These are phyloP conservation scores for Argentina silus DNA, from an alignment of 2,797 vertebrate genomes.

Conservation along the genomic window DNA sequence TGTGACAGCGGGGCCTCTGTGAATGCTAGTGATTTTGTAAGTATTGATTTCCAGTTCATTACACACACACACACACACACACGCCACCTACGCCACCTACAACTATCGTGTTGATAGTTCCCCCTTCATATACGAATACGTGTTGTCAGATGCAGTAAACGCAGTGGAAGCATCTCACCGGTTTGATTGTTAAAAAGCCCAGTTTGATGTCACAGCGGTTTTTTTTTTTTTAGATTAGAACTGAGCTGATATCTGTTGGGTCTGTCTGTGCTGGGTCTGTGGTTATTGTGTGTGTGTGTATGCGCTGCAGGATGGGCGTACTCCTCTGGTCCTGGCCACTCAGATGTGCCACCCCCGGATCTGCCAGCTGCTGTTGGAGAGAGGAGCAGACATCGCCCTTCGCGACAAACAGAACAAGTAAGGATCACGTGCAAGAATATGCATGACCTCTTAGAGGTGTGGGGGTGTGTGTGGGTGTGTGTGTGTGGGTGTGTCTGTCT, in stretches of 20 bases:
- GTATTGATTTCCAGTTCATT: slow-evolving; percentile 52
- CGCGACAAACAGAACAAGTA: slow-evolving; percentile 96
- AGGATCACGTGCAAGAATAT: not conserved
- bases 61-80: not conserved
- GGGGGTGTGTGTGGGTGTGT: not conserved
- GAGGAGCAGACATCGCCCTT: slow-evolving; percentile 86
- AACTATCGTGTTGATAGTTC: too few relatives aligned
- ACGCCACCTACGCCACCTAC: too few relatives aligned
- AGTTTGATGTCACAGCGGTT: not conserved
- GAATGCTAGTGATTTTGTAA: slow-evolving; percentile 90
- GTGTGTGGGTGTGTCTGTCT: too few relatives aligned
- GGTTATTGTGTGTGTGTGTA: slow-evolving; percentile 24
- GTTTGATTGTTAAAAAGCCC: too few relatives aligned
- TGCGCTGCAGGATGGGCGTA: slow-evolving; percentile 86
- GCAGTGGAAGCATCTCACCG: too few relatives aligned
- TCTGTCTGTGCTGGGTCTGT: not conserved
- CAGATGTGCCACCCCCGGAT: slow-evolving; percentile 93
- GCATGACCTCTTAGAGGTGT: not conserved
- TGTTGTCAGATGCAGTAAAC: too few relatives aligned
- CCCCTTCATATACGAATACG: too few relatives aligned
- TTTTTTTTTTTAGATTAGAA: not conserved
- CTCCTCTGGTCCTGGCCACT: slow-evolving; percentile 92
- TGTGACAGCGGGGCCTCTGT: slow-evolving; percentile 91
- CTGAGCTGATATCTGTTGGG: too few relatives aligned
- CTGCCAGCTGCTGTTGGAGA: slow-evolving; percentile 91